These are phyloP conservation scores for Cactoblastis cactorum DNA, from an alignment of 2,888 invertebrate species.

Conservation along the genomic window DNA sequence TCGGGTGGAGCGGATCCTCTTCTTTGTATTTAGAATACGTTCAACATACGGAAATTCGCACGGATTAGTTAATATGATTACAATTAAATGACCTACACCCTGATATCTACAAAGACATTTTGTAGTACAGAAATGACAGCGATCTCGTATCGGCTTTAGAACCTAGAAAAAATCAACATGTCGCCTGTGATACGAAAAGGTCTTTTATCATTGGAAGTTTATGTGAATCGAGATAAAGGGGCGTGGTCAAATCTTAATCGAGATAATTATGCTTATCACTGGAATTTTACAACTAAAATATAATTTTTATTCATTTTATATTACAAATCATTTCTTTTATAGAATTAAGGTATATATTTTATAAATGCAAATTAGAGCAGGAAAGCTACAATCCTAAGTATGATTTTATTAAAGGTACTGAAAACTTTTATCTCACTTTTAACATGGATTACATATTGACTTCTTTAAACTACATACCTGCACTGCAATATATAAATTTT, in stretches of 20 bases:
- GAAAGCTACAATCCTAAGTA: no score
- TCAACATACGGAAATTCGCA: slow-evolving; percentile 66
- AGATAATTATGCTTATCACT: slow-evolving; percentile 37
- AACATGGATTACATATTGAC: no score
- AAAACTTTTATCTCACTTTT: no score
- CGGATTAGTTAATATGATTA: slow-evolving; percentile 67
- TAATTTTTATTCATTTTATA: not conserved
- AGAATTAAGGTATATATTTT: no score
- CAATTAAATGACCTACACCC: slow-evolving; percentile 78
- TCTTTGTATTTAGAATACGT: slow-evolving; percentile 62
- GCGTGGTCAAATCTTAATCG: slow-evolving; percentile 51
- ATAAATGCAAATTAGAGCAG: no score
- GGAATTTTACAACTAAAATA: not conserved
- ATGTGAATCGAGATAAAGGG: slow-evolving; percentile 48
- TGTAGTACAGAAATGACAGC: slow-evolving; percentile 77
- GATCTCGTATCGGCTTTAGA: slow-evolving; percentile 77
- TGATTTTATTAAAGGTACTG: no score
- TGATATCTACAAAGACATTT: slow-evolving; percentile 79
- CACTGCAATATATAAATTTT: no score
- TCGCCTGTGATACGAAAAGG: slow-evolving; percentile 70
- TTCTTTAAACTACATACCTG: no score
- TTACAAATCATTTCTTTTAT: not conserved
- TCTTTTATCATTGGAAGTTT: slow-evolving; percentile 66
- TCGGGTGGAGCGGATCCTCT: slow-evolving; percentile 73
- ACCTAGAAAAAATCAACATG: slow-evolving; percentile 79